These are phyloP conservation scores for Melinopterus prodromus DNA, from an alignment of 2,888 invertebrate genomes.

Conservation along the genomic window DNA sequence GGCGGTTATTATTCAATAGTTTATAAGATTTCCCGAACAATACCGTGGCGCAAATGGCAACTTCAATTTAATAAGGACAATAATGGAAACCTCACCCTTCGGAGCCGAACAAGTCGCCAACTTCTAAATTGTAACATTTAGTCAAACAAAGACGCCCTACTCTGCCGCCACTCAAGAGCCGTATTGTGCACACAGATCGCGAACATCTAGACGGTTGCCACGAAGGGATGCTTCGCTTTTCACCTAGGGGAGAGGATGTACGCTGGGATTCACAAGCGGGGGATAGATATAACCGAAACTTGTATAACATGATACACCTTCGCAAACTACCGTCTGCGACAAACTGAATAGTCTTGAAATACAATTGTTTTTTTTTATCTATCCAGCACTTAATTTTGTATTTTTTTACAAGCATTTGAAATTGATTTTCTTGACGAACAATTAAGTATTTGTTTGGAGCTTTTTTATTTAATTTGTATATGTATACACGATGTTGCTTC, in stretches of 20 bases:
- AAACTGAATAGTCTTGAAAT: too few relatives aligned
- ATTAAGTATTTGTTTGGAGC: too few relatives aligned
- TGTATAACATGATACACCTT: conserved; percentile 55
- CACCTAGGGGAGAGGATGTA: conserved; percentile 30
- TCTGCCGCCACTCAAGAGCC: conserved; percentile 41
- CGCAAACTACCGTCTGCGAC: too few relatives aligned
- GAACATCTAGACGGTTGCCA: conserved; percentile 27
- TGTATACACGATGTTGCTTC: too few relatives aligned
- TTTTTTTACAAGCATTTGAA: too few relatives aligned
- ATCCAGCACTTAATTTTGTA: too few relatives aligned
- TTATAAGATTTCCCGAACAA: conserved; percentile 61
- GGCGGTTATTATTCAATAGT: conserved; percentile 57
- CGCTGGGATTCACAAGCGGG: conserved; percentile 16
- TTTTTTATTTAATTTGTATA: too few relatives aligned
- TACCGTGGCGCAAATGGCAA: conserved; percentile 59
- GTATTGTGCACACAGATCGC: conserved; percentile 50
- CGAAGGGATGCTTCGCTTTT: conserved; percentile 18
- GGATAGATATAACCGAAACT: conserved; percentile 51
- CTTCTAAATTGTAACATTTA: conserved; percentile 61
- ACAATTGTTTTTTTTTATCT: too few relatives aligned
- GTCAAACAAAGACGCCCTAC: conserved; percentile 58
- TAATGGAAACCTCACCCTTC: conserved; percentile 60
- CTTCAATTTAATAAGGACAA: conserved; percentile 61
- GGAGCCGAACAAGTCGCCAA: conserved; percentile 55
- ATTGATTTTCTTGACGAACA: too few relatives aligned